Evolutionary conservation across 2,888 invertebrate genomes (phyloP).

Genomic region (Scrobipalpa costella): DNA sequence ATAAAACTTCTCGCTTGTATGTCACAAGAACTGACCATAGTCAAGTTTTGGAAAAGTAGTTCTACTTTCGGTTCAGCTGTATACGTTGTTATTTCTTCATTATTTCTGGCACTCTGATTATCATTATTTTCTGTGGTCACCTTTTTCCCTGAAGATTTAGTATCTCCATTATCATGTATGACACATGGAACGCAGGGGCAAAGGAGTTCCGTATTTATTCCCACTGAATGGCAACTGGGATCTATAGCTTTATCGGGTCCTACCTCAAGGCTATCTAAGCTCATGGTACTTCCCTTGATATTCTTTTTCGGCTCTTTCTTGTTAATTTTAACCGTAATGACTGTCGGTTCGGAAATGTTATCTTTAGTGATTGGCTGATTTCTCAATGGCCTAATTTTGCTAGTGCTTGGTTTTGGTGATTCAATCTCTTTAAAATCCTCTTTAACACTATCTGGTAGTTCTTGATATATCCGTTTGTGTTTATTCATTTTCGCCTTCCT

Average conservation of each 20-base stretch:
- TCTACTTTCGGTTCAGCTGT: slow-evolving; percentile 52
- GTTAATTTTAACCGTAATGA: slow-evolving; percentile 26
- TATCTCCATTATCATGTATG: slow-evolving; percentile 58
- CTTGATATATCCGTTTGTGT: slow-evolving; percentile 30
- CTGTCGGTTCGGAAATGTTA: slow-evolving; percentile 28
- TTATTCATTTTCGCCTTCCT: slow-evolving; percentile 44
- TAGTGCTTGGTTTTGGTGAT: slow-evolving; percentile 22
- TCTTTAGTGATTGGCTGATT: slow-evolving; percentile 17
- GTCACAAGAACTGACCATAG: slow-evolving; percentile 55
- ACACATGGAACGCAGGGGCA: slow-evolving; percentile 67
- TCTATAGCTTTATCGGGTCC: slow-evolving; percentile 37
- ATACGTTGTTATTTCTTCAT: slow-evolving; percentile 15
- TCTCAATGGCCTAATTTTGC: slow-evolving; percentile 20
- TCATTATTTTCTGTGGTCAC: slow-evolving; percentile 33
- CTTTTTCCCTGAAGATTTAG: slow-evolving; percentile 43
- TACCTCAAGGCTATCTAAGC: slow-evolving; percentile 70
- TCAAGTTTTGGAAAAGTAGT: slow-evolving; percentile 66
- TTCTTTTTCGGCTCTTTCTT: slow-evolving; percentile 38
- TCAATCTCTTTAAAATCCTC: slow-evolving; percentile 12
- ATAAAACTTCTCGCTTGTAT: slow-evolving; percentile 35
- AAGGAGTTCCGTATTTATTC: slow-evolving; percentile 66
- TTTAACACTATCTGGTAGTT: slow-evolving; percentile 25
- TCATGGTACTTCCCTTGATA: slow-evolving; percentile 64
- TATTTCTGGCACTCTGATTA: slow-evolving; percentile 32
- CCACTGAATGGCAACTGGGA: slow-evolving; percentile 56